Evolutionary conservation across 2,797 vertebrate species (phyloP).

Genomic region (Rhinoraja longicauda): DNA sequence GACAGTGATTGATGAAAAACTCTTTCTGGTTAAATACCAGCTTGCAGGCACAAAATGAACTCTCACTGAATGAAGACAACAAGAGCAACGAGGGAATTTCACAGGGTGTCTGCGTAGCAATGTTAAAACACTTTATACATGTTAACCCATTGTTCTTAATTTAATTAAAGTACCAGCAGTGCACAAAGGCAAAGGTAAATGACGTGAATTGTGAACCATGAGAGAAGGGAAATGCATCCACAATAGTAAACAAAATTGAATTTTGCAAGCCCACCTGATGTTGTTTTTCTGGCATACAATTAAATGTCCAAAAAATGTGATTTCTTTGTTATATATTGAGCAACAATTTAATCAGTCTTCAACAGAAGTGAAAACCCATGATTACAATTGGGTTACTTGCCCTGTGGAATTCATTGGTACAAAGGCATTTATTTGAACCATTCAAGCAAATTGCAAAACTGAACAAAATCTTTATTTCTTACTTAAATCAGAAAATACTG

Average conservation of each 20-base stretch:
- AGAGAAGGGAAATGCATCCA: not conserved
- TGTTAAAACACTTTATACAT: not conserved
- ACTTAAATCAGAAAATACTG: too few relatives aligned
- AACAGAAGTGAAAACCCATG: not conserved
- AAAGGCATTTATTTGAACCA: not conserved
- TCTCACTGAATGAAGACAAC: not conserved
- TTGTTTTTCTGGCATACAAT: not conserved
- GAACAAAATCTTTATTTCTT: not conserved
- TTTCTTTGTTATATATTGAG: not conserved
- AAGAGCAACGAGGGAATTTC: conserved; percentile 7
- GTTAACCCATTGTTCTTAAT: conserved; percentile 25
- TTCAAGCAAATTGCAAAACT: not conserved
- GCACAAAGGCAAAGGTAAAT: conserved; percentile 3
- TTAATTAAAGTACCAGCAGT: not conserved
- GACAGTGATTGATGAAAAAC: conserved; percentile 33
- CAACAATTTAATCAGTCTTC: not conserved
- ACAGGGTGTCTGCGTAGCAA: not conserved
- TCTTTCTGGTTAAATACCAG: conserved; percentile 36
- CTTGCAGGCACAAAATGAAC: not conserved
- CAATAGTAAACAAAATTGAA: not conserved
- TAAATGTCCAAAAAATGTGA: not conserved
- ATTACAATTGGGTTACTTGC: conserved; percentile 2
- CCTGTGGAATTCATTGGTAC: not conserved
- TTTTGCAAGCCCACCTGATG: not conserved
- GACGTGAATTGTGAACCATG: not conserved